These are phyloP conservation scores for Otus sunia DNA, from an alignment of 2,113 vertebrate species.

Conservation along the genomic window DNA sequence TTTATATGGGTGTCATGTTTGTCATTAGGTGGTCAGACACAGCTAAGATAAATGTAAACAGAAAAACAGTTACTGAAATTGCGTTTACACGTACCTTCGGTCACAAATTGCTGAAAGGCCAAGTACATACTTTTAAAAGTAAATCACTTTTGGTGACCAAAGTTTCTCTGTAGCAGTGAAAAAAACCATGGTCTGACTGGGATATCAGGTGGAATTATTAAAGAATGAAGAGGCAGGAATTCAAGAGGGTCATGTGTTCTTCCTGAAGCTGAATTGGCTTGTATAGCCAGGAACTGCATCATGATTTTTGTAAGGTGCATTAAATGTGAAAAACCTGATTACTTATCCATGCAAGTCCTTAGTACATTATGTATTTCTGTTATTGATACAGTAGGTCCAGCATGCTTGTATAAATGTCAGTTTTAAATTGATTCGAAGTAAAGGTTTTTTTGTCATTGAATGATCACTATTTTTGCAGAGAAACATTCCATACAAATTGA, in stretches of 20 bases:
- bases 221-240: background rate
- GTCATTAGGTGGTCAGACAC: background rate
- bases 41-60: background rate
- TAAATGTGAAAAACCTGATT: background rate
- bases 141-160: background rate
- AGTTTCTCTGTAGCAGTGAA: background rate
- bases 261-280: background rate
- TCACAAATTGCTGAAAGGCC: background rate
- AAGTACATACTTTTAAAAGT: background rate
- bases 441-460: background rate
- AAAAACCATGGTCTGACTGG: background rate
- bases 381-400: background rate
- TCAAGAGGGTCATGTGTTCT: background rate
- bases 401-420: background rate
- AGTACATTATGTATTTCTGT: background rate
- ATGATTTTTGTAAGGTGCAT: background rate
- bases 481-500: background rate
- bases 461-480: background rate
- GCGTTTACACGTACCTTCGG: background rate
- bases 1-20: background rate
- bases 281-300: background rate
- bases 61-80: background rate
- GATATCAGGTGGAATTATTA: background rate
- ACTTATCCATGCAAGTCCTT: background rate
- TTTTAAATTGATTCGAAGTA: background rate